phyloP scores from a whole-genome alignment of 2,797 vertebrate genomes.

The Denticeps clupeoides region DNA sequence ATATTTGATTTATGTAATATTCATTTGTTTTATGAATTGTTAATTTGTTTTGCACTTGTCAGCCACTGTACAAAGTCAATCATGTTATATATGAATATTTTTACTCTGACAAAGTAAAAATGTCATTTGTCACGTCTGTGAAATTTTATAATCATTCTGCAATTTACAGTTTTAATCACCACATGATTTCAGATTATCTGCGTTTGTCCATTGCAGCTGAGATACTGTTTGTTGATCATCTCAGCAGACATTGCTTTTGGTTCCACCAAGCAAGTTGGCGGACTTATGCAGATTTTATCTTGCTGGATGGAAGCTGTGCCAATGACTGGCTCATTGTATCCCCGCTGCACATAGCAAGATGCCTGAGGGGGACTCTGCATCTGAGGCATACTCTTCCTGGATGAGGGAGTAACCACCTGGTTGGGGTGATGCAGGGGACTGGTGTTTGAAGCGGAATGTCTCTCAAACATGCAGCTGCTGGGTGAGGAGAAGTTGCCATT shows the following conservation, averaged over 20 bases:
- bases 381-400: constrained; percentile 9
- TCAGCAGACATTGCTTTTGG: constrained; percentile 7
- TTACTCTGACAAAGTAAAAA: no score
- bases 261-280: constrained; percentile 11
- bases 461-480: constrained; percentile 54
- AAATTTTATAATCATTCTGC: no score
- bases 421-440: constrained; percentile 22
- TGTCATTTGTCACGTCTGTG: no score
- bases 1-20: no score
- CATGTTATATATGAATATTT: no score
- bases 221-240: constrained; percentile 37
- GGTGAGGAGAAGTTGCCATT: constrained; percentile 20
- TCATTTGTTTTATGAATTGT: no score
- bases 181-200: constrained; percentile 28
- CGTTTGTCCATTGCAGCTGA: constrained; percentile 31
- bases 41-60: no score
- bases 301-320: constrained; percentile 29
- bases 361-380: constrained; percentile 40
- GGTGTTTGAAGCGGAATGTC: constrained; percentile 23
- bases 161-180: no score
- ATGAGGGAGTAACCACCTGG: constrained; percentile 14
- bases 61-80: no score
- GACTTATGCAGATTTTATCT: constrained; percentile 32
- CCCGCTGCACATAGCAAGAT: constrained; percentile 49
- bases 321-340: constrained; percentile 25